phyloP scores from a whole-genome alignment of 1,140 invertebrate genomes.

The Trachelipus rathkii region DNA sequence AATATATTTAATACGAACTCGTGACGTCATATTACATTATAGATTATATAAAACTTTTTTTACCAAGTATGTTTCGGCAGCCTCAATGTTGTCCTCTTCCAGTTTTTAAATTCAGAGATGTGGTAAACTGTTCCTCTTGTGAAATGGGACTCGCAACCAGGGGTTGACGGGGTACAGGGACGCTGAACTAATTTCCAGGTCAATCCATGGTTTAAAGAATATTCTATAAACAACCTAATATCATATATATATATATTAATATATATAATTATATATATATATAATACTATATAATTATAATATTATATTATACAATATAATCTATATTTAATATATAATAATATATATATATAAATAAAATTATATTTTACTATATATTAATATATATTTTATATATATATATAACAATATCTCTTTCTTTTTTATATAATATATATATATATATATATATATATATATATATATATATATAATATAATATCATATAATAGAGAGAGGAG shows the following conservation, averaged over 20 bases:
- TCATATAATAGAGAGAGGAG: no score
- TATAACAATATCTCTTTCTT: neutral
- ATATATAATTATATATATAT: conserved; percentile 10
- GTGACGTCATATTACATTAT: no score
- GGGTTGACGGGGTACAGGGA: conserved; percentile 38
- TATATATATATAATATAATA: no score
- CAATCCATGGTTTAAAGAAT: conserved; percentile 54
- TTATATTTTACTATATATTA: no score
- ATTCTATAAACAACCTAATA: conserved; percentile 51
- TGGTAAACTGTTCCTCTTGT: conserved; percentile 52
- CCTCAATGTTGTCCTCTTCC: conserved; percentile 52
- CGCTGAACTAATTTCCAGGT: conserved; percentile 49
- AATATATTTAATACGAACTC: no score
- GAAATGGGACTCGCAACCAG: conserved; percentile 45
- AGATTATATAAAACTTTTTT: conserved; percentile 19
- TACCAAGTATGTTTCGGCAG: conserved; percentile 52
- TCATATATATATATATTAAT: neutral
- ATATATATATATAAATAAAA: no score
- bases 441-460: neutral
- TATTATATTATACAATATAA: neutral
- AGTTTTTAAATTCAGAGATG: conserved; percentile 50
- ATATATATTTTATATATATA: no score
- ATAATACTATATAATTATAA: neutral
- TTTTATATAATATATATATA: conserved; percentile 9
- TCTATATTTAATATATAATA: neutral